phyloP scores from a whole-genome alignment of 2,888 invertebrate genomes.

The Nysson spinosus region DNA sequence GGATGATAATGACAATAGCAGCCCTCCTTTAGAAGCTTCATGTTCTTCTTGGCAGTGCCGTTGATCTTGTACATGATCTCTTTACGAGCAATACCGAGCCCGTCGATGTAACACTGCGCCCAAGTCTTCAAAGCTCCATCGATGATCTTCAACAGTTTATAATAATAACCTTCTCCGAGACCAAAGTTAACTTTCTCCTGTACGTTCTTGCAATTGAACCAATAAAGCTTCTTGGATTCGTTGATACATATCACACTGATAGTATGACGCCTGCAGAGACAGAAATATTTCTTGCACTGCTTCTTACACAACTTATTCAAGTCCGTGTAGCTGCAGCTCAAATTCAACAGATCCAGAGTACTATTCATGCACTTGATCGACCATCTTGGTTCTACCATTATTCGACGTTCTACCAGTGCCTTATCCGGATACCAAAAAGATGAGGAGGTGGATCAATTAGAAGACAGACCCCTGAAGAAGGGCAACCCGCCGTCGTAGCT shows the following conservation, averaged over 20 bases:
- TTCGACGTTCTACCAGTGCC: conserved; percentile 46
- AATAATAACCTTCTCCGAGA: conserved; percentile 73
- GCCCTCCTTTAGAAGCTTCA: conserved; percentile 75
- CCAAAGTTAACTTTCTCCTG: conserved; percentile 72
- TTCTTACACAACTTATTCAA: conserved; percentile 68
- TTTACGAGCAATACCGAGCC: conserved; percentile 65
- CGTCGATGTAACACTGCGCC: conserved; percentile 72
- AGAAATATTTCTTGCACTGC: conserved; percentile 73
- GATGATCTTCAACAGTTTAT: conserved; percentile 70
- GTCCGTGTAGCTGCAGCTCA: conserved; percentile 68
- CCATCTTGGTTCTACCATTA: conserved; percentile 75
- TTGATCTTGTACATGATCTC: conserved; percentile 75
- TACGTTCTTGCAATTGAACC: conserved; percentile 74
- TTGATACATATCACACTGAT: conserved; percentile 75
- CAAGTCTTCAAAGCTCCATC: conserved; percentile 71
- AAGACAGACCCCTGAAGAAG: background rate
- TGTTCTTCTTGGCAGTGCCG: conserved; percentile 73
- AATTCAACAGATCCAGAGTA: conserved; percentile 70
- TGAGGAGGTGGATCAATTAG: background rate
- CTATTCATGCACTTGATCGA: conserved; percentile 63
- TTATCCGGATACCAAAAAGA: conserved; percentile 9
- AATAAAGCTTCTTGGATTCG: conserved; percentile 72
- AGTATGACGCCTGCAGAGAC: conserved; percentile 72
- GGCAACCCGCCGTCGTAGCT: background rate
- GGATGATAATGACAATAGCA: conserved; percentile 86